Evolutionary conservation across 2,888 invertebrate genomes (phyloP), one percentile per base, ranked within the genome.

Genomic region (Eupithecia pulchellata): DNA sequence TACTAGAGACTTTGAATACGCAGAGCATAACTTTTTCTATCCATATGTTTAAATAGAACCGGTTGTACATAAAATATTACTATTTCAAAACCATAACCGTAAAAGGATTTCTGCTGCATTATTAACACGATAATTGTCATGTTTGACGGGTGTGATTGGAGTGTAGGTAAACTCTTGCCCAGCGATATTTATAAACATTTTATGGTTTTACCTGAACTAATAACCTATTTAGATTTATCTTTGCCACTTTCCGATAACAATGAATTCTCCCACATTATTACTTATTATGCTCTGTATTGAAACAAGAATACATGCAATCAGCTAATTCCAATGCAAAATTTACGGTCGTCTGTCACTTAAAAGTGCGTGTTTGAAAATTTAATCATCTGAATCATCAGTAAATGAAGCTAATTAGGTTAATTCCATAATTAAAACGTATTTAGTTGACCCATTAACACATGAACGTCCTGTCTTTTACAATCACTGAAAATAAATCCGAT

Each of bases 81-180:
- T 55, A 70, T 77, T 76, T 77, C 75, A 79, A 75, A 70, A 73
- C 74, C 73, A 63, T 75, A 74, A 77, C 73, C 78, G 79, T 73
- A 78, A 77, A 80, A 80, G 78, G 79, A 76, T 78, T 82, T 74
- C 76, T 81, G 79, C 82, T 76, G 79, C 85, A 84, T 87, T 86
- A 84, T 79, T 81, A 79, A 78, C 81, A 82, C 80, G 77, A 83
- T 84, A 82, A 84, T 84, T 73, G 79, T 78, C 72, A 74, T 67
- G 76, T 78, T 79, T 71, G 66, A 75, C 73, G 74, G 42, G 62
- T 66, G 67, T 55, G 66, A 69, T 72, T 69, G 65, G 72, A 66
- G 64, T 64, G 58, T 60, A 64, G 30, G 47, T 61, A 61, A 65
- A 57, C 42, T 58, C 68, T 34, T 29, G 29, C 13, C 32, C 29